Base-by-base conservation (phyloP, 2,113 vertebrate genomes). In the Neofelis nebulosa region DNA sequence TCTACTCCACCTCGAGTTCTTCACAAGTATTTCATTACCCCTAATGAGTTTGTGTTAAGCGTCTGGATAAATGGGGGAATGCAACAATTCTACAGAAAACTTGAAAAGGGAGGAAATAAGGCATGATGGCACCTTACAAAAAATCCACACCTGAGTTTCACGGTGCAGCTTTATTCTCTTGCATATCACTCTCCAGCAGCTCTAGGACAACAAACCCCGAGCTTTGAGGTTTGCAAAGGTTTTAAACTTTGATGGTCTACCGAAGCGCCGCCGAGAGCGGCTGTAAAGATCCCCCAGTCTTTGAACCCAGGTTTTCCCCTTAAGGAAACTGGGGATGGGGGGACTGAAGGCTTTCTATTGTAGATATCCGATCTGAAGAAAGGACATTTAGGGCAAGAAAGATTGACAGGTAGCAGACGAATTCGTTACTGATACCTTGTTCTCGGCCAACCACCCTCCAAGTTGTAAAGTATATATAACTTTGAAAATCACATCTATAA, bases 21-120 rank as follows among this genome's bases (percentile, higher is more conserved):
- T 45, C 86, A 97, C 94, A 92, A 93, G 33, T 36, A 83, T 80
- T 95, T 94, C 96, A 79, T 69, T 74, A 71, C 4, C 57, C 4
- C 31, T 61, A 74, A 69, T 29, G 96, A 94, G 69, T 91, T 88
- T 91, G 74, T 68, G 66, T 84, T 92, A 68, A 61, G 57, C 33
- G 14, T 73, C 69, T 87, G 84, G 81, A 55, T 89, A 85, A 92
- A 96, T 14, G 27, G 33, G 23, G 66, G 21, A 33, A 81, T 33
- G 48, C 65, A 89, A 91, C 41, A 74, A 73, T 92, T 73, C 50
- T 16, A 88, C 18, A 87, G 61, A 88, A 94, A 82, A 52, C 33
- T 68, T 2, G 38, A 68, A 85, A 80, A 87, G 82, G 41, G 66
- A 61, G 3, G 5, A 74, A 78, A 63, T 63, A 69, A 87, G 36